Conservation (phyloP, 1,140 invertebrate genomes). For the Drosophila pachea region DNA sequence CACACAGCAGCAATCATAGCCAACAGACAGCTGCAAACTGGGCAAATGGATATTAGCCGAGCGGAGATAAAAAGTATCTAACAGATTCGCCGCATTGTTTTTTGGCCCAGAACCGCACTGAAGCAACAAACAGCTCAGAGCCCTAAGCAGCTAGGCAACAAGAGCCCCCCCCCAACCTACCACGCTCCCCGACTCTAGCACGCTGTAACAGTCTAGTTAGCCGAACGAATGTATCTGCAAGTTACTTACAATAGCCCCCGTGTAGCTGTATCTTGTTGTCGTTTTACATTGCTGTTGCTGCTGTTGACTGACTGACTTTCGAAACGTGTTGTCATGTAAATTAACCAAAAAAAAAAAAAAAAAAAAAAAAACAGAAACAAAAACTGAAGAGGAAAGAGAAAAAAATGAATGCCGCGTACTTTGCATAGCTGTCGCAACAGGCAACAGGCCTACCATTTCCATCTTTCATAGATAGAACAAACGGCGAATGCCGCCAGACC, state of each 20-base stretch:
- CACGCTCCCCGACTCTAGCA: not conserved
- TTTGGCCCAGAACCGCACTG: conserved; percentile 66
- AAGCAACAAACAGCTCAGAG: conserved; percentile 44
- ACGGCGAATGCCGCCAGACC: conserved; percentile 41
- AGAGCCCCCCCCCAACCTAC: conserved; percentile 14
- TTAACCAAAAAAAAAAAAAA: conserved; percentile 58
- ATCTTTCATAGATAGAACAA: conserved; percentile 53
- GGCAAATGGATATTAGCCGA: not conserved
- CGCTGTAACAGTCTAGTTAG: conserved; percentile 74
- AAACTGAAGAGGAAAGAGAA: too few relatives aligned
- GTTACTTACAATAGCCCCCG: conserved; percentile 48
- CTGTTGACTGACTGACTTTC: conserved; percentile 63
- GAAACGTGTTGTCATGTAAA: conserved; percentile 77
- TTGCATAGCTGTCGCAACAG: conserved; percentile 42
- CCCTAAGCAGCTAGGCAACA: conserved; percentile 33
- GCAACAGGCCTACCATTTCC: conserved; percentile 18
- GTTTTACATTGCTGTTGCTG: conserved; percentile 20
- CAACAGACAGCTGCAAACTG: conserved; percentile 20
- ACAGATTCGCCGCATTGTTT: conserved; percentile 53
- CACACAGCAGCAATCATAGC: conserved; percentile 20
- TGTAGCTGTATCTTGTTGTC: conserved; percentile 40
- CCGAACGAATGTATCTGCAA: conserved; percentile 66
- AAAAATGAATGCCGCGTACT: conserved; percentile 44
- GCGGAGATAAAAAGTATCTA: conserved; percentile 21
- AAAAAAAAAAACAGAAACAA: not conserved